phyloP scores from a whole-genome alignment of 2,113 vertebrate genomes.

The Trochalopteron elliotii region DNA sequence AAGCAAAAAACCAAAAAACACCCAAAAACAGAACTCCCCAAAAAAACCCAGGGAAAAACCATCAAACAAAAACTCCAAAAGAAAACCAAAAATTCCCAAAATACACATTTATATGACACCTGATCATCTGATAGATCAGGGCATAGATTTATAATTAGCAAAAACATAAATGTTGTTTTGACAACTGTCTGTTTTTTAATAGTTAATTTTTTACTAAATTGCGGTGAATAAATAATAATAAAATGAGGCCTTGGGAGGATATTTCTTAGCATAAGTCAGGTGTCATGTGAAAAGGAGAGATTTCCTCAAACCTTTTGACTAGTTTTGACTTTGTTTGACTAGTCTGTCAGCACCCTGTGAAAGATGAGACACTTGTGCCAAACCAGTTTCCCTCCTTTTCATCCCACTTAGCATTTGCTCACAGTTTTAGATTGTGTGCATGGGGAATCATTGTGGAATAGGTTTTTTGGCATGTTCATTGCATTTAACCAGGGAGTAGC shows the following conservation, averaged over 20 bases:
- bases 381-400: not conserved
- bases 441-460: not conserved
- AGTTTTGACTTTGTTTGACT: not conserved
- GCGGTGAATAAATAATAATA: not conserved
- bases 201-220: not conserved
- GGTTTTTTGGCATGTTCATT: not conserved
- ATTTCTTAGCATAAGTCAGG: not conserved
- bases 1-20: too few relatives aligned
- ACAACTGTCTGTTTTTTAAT: not conserved
- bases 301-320: not conserved
- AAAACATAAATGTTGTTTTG: not conserved
- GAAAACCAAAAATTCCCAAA: not conserved
- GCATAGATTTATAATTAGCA: not conserved
- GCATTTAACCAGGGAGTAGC: not conserved
- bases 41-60: not conserved
- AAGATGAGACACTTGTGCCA: not conserved
- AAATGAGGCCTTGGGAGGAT: not conserved
- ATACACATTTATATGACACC: not conserved
- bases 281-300: not conserved
- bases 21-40: not conserved
- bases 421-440: not conserved
- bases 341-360: too few relatives aligned
- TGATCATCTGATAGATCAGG: not conserved
- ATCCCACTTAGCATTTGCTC: not conserved
- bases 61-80: not conserved